Base-by-base conservation (phyloP, 2,797 vertebrate genomes). In the Centropyge bicolor region DNA sequence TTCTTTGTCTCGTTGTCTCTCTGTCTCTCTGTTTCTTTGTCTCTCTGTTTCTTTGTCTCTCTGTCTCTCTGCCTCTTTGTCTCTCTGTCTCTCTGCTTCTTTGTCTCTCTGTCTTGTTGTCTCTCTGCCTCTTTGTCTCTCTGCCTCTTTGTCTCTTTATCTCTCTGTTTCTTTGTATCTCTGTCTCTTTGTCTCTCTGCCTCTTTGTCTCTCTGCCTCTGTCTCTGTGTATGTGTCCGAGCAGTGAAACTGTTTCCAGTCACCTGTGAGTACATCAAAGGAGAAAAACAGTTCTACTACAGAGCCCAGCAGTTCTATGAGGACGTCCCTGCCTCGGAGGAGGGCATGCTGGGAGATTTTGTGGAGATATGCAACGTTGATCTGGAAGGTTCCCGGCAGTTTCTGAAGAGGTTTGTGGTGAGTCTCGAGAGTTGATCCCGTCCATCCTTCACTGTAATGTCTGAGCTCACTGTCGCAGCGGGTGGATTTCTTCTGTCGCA, bases 331-430 rank as follows among this genome's bases (percentile, higher is more conserved):
- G 96, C 98, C 17, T 97, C 98, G 0, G 98, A 98, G 92, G 97
- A 98, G 84, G 97, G 97, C 72, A 99, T 99, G 98, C 96, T 99
- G 97, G 98, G 98, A 80, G 97, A 98, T 86, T 99, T 96, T 82
- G 90, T 97, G 64, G 97, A 99, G 78, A 95, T 99, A 62, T 97
- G 96, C 52, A 92, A 96, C 71, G 90, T 95, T 1, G 98, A 99
- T 66, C 94, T 98, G 64, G 96, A 97, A 76, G 96, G 95, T 19
- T 99, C 98, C 85, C 94, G 89, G 64, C 84, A 96, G 81, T 99
- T 99, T 83, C 95, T 99, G 71, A 96, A 95, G 88, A 97, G 95
- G 89, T 98, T 99, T 95, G 94, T 98, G 97, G 96, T 98, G 97
- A 95, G 96, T 97, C 91, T 10, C 0, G 20, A 65, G 22, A 38